Base-by-base conservation (phyloP, 2,797 vertebrate genomes). In the Corythornis leucogaster region DNA sequence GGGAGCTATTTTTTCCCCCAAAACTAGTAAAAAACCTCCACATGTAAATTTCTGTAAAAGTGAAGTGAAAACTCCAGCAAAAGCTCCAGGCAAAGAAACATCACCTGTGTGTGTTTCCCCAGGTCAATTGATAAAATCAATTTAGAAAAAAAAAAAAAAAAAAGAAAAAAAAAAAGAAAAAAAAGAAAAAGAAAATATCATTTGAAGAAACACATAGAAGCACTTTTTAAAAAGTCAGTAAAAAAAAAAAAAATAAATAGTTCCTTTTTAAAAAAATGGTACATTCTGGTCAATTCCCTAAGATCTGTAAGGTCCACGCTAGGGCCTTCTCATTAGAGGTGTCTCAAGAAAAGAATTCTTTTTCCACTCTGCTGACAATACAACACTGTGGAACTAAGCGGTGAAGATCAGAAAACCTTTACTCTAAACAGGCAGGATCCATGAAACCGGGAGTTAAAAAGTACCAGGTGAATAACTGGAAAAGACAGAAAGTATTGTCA, bases 21-120 rank as follows among this genome's bases (percentile, higher is more conserved):
- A 30, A 45, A 59, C 15, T 46, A 50, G 5, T 26, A 21, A 75
- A 88, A 48, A 8, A 7, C 2, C 7, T 35, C 17, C 21, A 55
- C 2, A 25, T 33, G 2, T 2, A 67, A 8, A 63, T 48, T 85
- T 67, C n/a, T 85, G 4, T 30, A 33, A 67, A 69, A 75, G 6
- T 7, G 2, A 83, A 71, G 8, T 25, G 48, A 68, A 71, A 64
- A 75, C 11, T 78, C 16, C 42, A 68, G 10, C 3, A 78, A 48
- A 73, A 50, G 4, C 35, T 61, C 2, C 18, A 55, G 11, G 11
- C 9, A 69, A 69, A 70, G 24, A 61, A 62, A 46, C 8, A n/a
- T 59, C 18, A 15, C 7, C 5, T 43, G 0, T 28, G 5, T n/a
- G 20, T 42, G 7, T 21, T 4, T 8, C 4, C 25, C 14, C 13